A percentile compares a stretch with the other conserved stretches of the same genome.
phyloP scores from a whole-genome alignment of 2,113 vertebrate genomes.

The Rhineura floridana region DNA sequence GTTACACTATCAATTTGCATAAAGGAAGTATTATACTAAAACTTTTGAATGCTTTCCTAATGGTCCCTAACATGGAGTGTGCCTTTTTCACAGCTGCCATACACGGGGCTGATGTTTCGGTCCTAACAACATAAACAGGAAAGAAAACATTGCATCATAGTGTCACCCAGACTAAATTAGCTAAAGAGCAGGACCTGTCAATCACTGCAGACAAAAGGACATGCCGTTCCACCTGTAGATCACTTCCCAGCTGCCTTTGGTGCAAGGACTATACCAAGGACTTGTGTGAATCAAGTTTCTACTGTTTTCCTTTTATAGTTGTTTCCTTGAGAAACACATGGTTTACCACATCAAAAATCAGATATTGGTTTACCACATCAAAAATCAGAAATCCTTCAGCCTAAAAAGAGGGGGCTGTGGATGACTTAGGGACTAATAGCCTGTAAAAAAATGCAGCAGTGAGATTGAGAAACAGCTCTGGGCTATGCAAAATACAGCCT shows the following conservation, averaged over 20 bases:
- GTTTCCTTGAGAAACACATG: background rate
- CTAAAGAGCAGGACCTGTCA: background rate
- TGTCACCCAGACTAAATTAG: background rate
- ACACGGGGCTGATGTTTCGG: background rate
- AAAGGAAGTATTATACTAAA: background rate
- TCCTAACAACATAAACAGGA: background rate
- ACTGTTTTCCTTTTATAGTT: background rate
- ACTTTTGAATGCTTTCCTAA: background rate
- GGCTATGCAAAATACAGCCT: constrained; percentile 54
- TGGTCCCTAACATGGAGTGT: background rate
- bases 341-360: constrained; percentile 27
- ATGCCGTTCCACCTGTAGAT: background rate
- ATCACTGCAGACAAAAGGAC: background rate
- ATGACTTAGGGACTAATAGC: constrained; percentile 34
- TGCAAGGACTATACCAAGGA: background rate
- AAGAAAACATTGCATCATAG: background rate
- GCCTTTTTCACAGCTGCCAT: background rate
- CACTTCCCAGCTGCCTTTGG: background rate
- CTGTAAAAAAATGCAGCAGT: constrained; percentile 56
- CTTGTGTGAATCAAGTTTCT: background rate
- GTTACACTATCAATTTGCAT: background rate
- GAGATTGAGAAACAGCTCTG: constrained; percentile 56
- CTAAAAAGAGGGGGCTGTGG: constrained; percentile 34
- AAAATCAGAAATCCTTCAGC: constrained; percentile 35
- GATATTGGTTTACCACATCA: constrained; percentile 11